Percentiles rank a stretch among this genome's conserved stretches.
Conservation (phyloP, 2,888 invertebrate genomes). For the Micropterix aruncella region DNA sequence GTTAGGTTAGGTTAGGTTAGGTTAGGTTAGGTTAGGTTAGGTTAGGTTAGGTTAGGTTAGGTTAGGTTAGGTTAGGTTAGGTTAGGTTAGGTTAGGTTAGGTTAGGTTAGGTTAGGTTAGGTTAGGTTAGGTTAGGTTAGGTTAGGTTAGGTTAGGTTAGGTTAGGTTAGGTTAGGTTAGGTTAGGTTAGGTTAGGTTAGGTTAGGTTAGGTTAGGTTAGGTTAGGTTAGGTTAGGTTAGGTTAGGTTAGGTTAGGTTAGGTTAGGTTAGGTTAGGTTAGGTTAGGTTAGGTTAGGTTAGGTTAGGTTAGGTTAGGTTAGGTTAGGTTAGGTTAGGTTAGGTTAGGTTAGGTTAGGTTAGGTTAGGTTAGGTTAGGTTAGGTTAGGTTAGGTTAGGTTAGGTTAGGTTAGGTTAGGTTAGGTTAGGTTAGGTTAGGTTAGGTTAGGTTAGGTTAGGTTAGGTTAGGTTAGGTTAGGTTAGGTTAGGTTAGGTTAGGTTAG, state of each 20-base stretch:
- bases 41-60: slow-evolving; percentile 9
- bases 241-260: no score
- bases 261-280: no score
- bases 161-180: slow-evolving; percentile 8
- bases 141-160: slow-evolving; percentile 10
- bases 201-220: slow-evolving; percentile 8
- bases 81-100: slow-evolving; percentile 7
- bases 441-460: slow-evolving; percentile 7
- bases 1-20: slow-evolving; percentile 11
- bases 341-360: no score
- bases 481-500: slow-evolving; percentile 10
- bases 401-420: slow-evolving; percentile 9
- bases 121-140: slow-evolving; percentile 8
- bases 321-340: slow-evolving; percentile 12
- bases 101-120: slow-evolving; percentile 9
- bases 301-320: slow-evolving; percentile 6
- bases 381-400: slow-evolving; percentile 8
- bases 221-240: slow-evolving; percentile 8
- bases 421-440: slow-evolving; percentile 6
- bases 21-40: slow-evolving; percentile 11
- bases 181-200: slow-evolving; percentile 9
- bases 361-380: slow-evolving; percentile 9
- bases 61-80: neutral
- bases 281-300: slow-evolving; percentile 5
- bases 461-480: slow-evolving; percentile 5